Conservation (phyloP, 2,113 vertebrate species). For the Petroica traversi region DNA sequence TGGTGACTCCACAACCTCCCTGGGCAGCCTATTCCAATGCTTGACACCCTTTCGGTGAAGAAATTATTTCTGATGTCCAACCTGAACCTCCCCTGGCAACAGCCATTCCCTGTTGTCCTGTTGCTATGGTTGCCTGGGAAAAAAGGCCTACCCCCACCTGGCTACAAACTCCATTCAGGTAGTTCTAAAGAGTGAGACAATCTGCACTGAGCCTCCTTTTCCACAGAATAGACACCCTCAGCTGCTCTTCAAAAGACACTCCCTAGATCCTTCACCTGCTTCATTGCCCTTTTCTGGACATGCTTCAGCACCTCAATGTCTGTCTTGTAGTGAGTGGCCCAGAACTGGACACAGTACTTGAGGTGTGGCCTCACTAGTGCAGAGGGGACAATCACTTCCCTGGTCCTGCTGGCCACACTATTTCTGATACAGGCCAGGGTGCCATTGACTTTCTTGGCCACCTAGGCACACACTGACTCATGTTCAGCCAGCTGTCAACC, state of each 20-base stretch:
- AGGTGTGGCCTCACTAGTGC: not conserved
- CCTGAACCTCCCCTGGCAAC: not conserved
- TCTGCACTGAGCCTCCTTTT: not conserved
- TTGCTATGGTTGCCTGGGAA: not conserved
- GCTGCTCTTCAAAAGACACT: not conserved
- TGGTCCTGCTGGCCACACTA: not conserved
- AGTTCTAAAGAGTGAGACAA: not conserved
- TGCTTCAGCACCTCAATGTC: not conserved
- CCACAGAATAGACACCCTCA: not conserved
- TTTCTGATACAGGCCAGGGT: not conserved
- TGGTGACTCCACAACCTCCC: not conserved
- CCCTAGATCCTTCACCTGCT: not conserved
- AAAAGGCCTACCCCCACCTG: not conserved
- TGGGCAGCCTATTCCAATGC: not conserved
- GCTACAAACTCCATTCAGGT: not conserved
- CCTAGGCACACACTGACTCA: not conserved
- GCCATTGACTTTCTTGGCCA: not conserved
- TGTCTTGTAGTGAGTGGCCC: not conserved
- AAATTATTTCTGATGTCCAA: not conserved
- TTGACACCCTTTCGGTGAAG: not conserved
- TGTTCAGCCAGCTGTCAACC: not conserved
- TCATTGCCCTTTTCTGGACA: not conserved
- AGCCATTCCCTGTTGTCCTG: not conserved
- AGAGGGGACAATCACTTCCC: not conserved
- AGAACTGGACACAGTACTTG: not conserved